A percentile compares a stretch with the other conserved stretches of the same genome.
Conservation (phyloP, 2,888 invertebrate genomes). For the Hemaris fuciformis region DNA sequence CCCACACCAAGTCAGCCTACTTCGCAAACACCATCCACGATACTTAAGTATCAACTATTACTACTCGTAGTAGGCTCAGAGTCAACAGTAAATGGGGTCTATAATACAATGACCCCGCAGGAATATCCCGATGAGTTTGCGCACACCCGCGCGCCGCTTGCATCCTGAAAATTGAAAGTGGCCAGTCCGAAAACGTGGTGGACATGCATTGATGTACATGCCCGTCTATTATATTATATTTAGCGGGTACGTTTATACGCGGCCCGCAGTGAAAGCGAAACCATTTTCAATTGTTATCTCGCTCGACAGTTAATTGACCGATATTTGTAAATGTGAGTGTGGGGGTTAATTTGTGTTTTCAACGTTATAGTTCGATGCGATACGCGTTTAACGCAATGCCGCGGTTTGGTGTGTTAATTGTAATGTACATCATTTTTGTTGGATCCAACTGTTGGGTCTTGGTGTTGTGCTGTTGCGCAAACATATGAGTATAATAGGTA, state of each 20-base stretch:
- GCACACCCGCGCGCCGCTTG: slow-evolving; percentile 31
- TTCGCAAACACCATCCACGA: too few species aligned
- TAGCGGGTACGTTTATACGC: slow-evolving; percentile 64
- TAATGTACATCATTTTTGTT: slow-evolving; percentile 17
- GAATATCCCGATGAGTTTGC: slow-evolving; percentile 16
- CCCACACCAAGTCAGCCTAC: too few species aligned
- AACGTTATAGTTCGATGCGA: slow-evolving; percentile 20
- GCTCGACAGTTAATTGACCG: slow-evolving; percentile 72
- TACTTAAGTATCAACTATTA: too few species aligned
- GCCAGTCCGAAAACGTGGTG: slow-evolving; percentile 56
- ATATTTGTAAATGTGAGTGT: slow-evolving; percentile 69
- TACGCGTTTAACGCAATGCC: slow-evolving; percentile 17
- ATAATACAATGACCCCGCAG: too few species aligned
- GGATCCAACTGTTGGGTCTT: not conserved
- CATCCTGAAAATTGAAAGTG: slow-evolving; percentile 73
- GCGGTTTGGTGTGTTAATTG: slow-evolving; percentile 24
- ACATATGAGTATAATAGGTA: not conserved
- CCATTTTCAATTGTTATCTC: slow-evolving; percentile 76
- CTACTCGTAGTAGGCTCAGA: too few species aligned
- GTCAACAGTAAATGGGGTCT: too few species aligned
- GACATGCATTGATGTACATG: slow-evolving; percentile 67
- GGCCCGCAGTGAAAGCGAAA: slow-evolving; percentile 70
- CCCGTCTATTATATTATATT: slow-evolving; percentile 79
- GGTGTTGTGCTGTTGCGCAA: not conserved
- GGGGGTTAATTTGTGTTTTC: slow-evolving; percentile 52